Evolutionary conservation across 1,140 invertebrate genomes (phyloP).

Genomic region (Pentalonia nigronervosa): DNA sequence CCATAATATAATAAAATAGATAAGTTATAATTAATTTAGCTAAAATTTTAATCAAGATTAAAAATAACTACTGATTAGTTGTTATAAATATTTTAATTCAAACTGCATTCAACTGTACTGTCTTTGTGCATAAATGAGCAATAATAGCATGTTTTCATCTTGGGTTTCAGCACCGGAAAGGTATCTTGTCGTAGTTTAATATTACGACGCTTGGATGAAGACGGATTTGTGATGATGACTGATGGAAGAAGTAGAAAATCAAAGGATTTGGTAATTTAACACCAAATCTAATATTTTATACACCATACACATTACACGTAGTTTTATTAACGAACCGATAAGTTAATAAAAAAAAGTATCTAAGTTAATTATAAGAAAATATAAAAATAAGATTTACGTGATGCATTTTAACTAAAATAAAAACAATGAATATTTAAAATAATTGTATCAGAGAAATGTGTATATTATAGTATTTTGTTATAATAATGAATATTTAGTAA

Average conservation of each 20-base stretch:
- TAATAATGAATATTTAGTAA: neutral
- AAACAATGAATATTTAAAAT: neutral
- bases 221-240: conserved; percentile 67
- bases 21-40: neutral
- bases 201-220: conserved; percentile 65
- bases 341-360: neutral
- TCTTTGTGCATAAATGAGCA: neutral
- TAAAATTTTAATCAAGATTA: neutral
- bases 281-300: neutral
- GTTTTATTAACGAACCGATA: neutral
- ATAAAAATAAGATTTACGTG: neutral
- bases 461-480: neutral
- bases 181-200: conserved; percentile 66
- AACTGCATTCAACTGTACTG: too few species aligned
- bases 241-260: conserved; percentile 66
- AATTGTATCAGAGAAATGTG: neutral
- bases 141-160: neutral
- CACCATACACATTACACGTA: neutral
- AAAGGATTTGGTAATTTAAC: conserved; percentile 65
- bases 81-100: neutral
- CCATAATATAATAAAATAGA: neutral
- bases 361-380: neutral
- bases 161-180: conserved; percentile 64
- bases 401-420: neutral
- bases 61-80: neutral